phyloP scores from a whole-genome alignment of 2,888 invertebrate species.

The Lasius fuliginosus region DNA sequence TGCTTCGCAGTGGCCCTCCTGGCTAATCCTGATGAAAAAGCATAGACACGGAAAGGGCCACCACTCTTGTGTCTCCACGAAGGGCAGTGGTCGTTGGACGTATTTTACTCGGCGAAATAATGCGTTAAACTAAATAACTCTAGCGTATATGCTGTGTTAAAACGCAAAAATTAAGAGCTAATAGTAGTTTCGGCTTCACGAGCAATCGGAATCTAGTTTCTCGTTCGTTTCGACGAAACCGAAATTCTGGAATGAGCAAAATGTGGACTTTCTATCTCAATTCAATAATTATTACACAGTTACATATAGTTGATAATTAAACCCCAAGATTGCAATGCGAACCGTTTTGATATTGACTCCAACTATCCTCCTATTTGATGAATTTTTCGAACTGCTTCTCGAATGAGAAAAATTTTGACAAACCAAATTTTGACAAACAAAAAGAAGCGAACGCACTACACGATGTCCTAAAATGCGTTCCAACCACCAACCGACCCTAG shows the following conservation, averaged over 20 bases:
- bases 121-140: constrained; percentile 56
- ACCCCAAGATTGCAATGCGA: constrained; percentile 2
- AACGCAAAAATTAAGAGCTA: constrained; percentile 49
- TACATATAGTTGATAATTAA: constrained; percentile 17
- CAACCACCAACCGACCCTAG: constrained; percentile 70
- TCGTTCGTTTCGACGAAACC: constrained; percentile 59
- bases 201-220: constrained; percentile 59
- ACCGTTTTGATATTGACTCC: background rate
- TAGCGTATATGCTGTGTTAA: constrained; percentile 34
- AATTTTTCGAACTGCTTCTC: constrained; percentile 40
- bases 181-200: constrained; percentile 30
- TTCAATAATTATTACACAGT: constrained; percentile 16
- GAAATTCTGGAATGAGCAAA: constrained; percentile 62
- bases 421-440: constrained; percentile 33
- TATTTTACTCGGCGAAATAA: constrained; percentile 62
- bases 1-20: constrained; percentile 17
- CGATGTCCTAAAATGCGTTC: constrained; percentile 67
- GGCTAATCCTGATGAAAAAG: background rate
- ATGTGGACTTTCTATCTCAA: constrained; percentile 21
- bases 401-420: background rate
- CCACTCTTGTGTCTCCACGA: constrained; percentile 37
- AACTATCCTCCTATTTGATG: constrained; percentile 3
- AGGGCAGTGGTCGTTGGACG: constrained; percentile 75
- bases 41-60: background rate
- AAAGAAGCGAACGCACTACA: constrained; percentile 42